Percentiles rank a stretch among this genome's conserved stretches.
Evolutionary conservation across 2,888 invertebrate genomes (phyloP).

Genomic region (Melieria picta): DNA sequence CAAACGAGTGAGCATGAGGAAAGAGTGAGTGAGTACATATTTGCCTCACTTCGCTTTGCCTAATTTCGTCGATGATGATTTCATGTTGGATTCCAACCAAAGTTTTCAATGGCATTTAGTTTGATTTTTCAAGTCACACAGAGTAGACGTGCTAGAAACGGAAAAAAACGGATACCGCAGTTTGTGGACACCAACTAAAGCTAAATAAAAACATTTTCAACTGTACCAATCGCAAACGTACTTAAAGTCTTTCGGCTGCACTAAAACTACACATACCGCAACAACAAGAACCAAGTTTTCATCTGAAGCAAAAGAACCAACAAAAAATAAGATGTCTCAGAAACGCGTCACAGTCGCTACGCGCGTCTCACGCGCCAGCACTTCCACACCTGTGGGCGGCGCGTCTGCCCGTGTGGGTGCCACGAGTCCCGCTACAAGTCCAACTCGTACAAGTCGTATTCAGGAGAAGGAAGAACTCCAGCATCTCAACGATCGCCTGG

Average conservation of each 20-base stretch:
- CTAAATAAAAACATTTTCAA: slow-evolving; percentile 23
- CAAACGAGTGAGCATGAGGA: slow-evolving; percentile 4
- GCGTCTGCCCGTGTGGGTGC: slow-evolving; percentile 50
- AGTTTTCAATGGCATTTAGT: slow-evolving; percentile 51
- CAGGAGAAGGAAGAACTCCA: slow-evolving; percentile 95
- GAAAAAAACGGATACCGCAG: slow-evolving; percentile 22
- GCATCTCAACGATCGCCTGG: slow-evolving; percentile 95
- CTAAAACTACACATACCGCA: too few relatives aligned
- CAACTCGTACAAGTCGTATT: slow-evolving; percentile 86
- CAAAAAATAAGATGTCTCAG: slow-evolving; percentile 52
- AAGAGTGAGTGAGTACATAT: not conserved
- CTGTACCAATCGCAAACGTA: slow-evolving; percentile 3
- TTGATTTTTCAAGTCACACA: slow-evolving; percentile 53
- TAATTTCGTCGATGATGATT: slow-evolving; percentile 60
- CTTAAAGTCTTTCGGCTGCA: not conserved
- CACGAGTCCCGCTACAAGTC: slow-evolving; percentile 82
- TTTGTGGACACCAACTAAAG: slow-evolving; percentile 21
- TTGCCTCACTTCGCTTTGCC: slow-evolving; percentile 27
- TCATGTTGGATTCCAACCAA: slow-evolving; percentile 51
- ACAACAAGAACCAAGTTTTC: not conserved
- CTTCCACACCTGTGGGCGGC: slow-evolving; percentile 57
- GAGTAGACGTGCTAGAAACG: slow-evolving; percentile 48
- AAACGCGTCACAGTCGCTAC: slow-evolving; percentile 59
- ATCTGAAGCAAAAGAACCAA: slow-evolving; percentile 16
- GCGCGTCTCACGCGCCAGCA: slow-evolving; percentile 60